Conservation (phyloP, 2,113 vertebrate genomes). For the Pterocles orientalis region DNA sequence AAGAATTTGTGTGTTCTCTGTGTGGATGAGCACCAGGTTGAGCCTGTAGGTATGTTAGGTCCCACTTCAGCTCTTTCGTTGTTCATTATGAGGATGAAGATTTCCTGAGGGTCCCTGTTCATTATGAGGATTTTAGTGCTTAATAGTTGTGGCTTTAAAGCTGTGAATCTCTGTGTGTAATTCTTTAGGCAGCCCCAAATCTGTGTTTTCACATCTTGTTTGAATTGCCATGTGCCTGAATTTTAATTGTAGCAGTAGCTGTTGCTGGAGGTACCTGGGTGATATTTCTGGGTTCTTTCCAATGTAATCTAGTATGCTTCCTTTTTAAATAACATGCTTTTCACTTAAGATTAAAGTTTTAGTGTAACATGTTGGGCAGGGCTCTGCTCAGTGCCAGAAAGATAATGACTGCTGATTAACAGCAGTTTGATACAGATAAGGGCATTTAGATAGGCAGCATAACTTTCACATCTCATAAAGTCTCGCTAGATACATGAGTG, state of each 20-base stretch:
- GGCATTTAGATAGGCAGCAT: neutral
- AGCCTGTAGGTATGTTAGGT: neutral
- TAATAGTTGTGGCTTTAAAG: neutral
- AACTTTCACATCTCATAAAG: neutral
- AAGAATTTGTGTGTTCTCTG: neutral
- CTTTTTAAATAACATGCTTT: neutral
- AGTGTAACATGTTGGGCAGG: neutral
- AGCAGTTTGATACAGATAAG: neutral
- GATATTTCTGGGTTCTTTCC: neutral
- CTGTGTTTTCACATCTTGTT: neutral
- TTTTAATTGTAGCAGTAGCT: neutral
- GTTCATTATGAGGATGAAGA: neutral
- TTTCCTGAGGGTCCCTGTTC: neutral
- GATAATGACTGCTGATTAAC: neutral
- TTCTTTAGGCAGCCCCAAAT: neutral
- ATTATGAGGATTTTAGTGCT: neutral
- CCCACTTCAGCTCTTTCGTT: neutral
- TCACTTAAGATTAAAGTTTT: neutral
- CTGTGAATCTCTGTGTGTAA: neutral
- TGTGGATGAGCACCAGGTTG: neutral
- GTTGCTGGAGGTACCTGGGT: neutral
- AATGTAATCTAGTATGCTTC: neutral
- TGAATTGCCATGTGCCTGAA: neutral
- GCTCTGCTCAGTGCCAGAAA: neutral
- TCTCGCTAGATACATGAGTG: neutral